phyloP scores from a whole-genome alignment of 1,140 invertebrate species.

The Centruroides vittatus region DNA sequence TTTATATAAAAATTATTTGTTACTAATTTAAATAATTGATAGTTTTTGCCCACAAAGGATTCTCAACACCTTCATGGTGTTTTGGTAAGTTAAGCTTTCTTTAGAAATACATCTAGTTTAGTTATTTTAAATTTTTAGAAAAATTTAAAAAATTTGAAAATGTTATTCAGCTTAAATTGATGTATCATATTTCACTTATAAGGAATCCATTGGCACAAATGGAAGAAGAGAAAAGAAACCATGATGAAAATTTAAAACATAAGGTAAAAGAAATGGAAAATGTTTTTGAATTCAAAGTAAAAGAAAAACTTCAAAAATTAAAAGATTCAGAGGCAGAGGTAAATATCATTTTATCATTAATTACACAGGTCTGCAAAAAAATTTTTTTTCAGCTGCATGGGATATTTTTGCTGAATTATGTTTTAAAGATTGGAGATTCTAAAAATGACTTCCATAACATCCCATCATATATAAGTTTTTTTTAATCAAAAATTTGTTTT shows the following conservation, averaged over 20 bases:
- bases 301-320: constrained; percentile 80
- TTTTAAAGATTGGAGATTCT: too few relatives aligned
- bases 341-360: constrained; percentile 22
- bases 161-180: too few relatives aligned
- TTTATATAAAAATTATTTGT: too few relatives aligned
- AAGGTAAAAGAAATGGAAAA: constrained; percentile 93
- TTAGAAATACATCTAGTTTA: too few relatives aligned
- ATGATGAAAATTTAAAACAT: constrained; percentile 87
- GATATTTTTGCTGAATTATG: too few relatives aligned
- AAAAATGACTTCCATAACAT: too few relatives aligned
- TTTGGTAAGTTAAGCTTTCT: constrained; percentile 52
- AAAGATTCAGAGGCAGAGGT: constrained; percentile 81
- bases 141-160: too few relatives aligned
- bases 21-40: constrained; percentile 19
- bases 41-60: constrained; percentile 70
- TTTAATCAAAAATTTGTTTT: too few relatives aligned
- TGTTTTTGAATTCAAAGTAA: constrained; percentile 74
- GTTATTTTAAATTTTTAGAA: too few relatives aligned
- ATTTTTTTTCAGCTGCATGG: too few relatives aligned
- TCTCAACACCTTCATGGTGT: constrained; percentile 74
- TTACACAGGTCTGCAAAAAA: too few relatives aligned
- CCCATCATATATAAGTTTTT: too few relatives aligned
- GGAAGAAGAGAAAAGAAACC: constrained; percentile 91
- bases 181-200: neutral
- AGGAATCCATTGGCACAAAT: constrained; percentile 92